Percentiles rank a stretch among this genome's conserved stretches.
phyloP scores from a whole-genome alignment of 2,113 vertebrate species.

The Lepisosteus osseus region DNA sequence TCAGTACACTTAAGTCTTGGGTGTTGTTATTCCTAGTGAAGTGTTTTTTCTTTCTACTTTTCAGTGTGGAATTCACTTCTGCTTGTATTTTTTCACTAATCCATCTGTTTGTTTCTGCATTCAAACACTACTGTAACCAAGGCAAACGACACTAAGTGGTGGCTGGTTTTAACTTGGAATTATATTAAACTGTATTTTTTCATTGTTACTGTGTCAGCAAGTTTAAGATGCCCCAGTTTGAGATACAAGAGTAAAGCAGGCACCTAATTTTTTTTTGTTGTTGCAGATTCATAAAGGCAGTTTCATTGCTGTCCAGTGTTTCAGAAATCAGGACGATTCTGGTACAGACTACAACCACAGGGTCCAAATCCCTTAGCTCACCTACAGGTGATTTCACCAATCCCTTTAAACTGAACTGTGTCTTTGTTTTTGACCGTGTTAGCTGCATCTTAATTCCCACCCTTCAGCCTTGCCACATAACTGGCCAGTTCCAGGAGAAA shows the following conservation, averaged over 20 bases:
- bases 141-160: no score
- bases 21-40: no score
- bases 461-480: conserved; percentile 12
- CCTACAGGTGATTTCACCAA: not conserved
- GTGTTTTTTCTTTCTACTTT: no score
- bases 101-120: not conserved
- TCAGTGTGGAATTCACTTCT: no score
- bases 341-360: not conserved
- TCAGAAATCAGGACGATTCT: not conserved
- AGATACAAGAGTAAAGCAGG: not conserved
- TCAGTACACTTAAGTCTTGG: no score
- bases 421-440: no score
- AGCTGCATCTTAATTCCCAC: conserved; percentile 23
- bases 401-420: not conserved
- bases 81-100: not conserved
- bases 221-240: not conserved
- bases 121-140: not conserved
- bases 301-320: not conserved
- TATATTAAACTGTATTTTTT: not conserved
- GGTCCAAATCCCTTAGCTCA: not conserved
- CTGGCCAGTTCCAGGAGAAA: not conserved
- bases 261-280: not conserved
- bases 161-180: not conserved
- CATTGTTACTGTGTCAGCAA: not conserved
- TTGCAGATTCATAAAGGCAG: not conserved